phyloP scores from a whole-genome alignment of 92 coral and sea anemone genomes.

The Isaurus tuberculatus region DNA sequence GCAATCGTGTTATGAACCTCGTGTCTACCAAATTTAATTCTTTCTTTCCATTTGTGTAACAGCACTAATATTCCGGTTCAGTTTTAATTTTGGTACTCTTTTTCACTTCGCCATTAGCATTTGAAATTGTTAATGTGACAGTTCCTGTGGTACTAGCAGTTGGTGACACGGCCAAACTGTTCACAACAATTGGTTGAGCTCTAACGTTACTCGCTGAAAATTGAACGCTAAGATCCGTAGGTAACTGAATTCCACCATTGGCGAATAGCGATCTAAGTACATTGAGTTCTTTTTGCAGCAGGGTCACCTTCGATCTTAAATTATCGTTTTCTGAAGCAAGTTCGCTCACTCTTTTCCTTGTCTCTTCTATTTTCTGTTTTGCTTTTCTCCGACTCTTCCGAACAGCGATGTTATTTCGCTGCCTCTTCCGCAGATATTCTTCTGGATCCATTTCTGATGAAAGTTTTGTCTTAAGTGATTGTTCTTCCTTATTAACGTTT shows the following conservation, averaged over 20 bases:
- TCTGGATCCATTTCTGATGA: slow-evolving; percentile 13
- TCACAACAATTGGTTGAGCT: slow-evolving; percentile 26
- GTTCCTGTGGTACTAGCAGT: slow-evolving; percentile 44
- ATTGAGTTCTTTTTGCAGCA: slow-evolving; percentile 95
- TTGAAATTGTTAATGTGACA: slow-evolving; percentile 30
- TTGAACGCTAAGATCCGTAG: slow-evolving; percentile 78
- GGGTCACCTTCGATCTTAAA: slow-evolving; percentile 87
- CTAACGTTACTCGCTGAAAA: slow-evolving; percentile 57
- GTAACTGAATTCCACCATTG: slow-evolving; percentile 86
- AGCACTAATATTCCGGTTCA: slow-evolving; percentile 17
- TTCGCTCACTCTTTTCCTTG: slow-evolving; percentile 77
- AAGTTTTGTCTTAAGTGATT: neutral
- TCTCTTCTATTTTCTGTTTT: slow-evolving; percentile 93
- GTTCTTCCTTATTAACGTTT: neutral
- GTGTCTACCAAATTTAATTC: neutral
- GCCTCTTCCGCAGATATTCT: slow-evolving; percentile 85
- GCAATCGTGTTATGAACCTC: neutral
- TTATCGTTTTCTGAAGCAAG: slow-evolving; percentile 91
- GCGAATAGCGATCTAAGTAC: slow-evolving; percentile 95
- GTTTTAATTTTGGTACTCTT: slow-evolving; percentile 18
- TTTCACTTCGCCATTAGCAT: slow-evolving; percentile 33
- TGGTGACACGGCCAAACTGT: slow-evolving; percentile 37
- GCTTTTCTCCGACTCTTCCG: slow-evolving; percentile 98
- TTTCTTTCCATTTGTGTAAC: neutral
- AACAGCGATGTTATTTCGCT: slow-evolving; percentile 94